Conservation (phyloP, 2,888 invertebrate genomes). For the Xestia sexstrigata region DNA sequence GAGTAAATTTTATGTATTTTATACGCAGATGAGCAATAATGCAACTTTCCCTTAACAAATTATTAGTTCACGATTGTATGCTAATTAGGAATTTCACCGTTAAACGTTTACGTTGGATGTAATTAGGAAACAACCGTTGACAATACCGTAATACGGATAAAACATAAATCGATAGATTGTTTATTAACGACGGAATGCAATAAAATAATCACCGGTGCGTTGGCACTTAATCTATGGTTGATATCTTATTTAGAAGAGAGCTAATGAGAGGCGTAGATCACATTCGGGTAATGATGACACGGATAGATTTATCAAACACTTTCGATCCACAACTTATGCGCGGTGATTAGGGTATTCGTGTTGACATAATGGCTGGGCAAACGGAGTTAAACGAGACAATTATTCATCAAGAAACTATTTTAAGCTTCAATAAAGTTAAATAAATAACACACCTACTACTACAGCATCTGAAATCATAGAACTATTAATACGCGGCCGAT, state of each 20-base stretch:
- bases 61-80: conserved; percentile 73
- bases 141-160: conserved; percentile 76
- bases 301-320: conserved; percentile 88
- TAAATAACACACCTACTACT: conserved; percentile 4
- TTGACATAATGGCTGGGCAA: conserved; percentile 87
- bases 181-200: conserved; percentile 86
- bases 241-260: conserved; percentile 88
- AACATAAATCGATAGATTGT: conserved; percentile 80
- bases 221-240: conserved; percentile 85
- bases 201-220: conserved; percentile 85
- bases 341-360: conserved; percentile 86
- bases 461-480: conserved; percentile 6
- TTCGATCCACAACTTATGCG: conserved; percentile 87
- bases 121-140: conserved; percentile 73
- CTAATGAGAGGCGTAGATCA: conserved; percentile 89
- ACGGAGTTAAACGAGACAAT: conserved; percentile 83
- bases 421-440: conserved; percentile 9
- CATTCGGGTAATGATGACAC: conserved; percentile 87
- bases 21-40: conserved; percentile 56
- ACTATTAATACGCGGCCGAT: conserved; percentile 27
- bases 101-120: conserved; percentile 65
- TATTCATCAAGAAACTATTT: conserved; percentile 74
- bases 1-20: conserved; percentile 57
- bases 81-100: conserved; percentile 74
- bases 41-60: conserved; percentile 65